Base-by-base conservation (phyloP, 2,113 vertebrate genomes). In the Syngnathus scovelli region DNA sequence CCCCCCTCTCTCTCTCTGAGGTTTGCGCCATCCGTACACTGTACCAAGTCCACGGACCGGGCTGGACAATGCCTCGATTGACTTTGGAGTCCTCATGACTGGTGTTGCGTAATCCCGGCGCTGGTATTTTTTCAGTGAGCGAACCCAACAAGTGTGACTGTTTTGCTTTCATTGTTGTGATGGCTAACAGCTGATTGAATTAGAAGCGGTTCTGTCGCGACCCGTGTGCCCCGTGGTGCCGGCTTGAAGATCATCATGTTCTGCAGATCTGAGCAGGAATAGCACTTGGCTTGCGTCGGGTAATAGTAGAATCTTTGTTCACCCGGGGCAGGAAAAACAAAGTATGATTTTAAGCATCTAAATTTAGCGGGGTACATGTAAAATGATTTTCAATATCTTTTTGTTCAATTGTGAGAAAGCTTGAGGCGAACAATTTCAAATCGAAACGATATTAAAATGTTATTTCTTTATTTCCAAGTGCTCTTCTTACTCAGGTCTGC, bases 251-350 rank as follows among this genome's bases (percentile, higher is more conserved):
- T 76, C 76, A 82, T 43, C 21, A 77, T 75, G 73, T 76, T 21
- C 71, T 81, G 70, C 63, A 78, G 78, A 88, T 84, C 82, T 75
- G 79, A 36, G 78, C 52, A 72, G 54, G 64, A 87, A 86, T 80
- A 86, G 83, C 86, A 87, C 88, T 87, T 87, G 83, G 83, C 27
- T 77, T 74, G 76, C 7, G 72, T 71, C 33, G 68, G 4, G 7
- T 6, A 41, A 68, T 49, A 52, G 58, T 61, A 23, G 3, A 43
- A 5, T 39, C 33, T 58, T 65, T 81, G 38, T 48, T 62, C 27
- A 7, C 15, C 27, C 1, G 27, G 27, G 27, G 27, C 27, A 27
- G 27, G 27, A 27, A 27, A 27, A 27, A 49, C 44, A 56, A 58
- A 1, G 21, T 46, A 1, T 11, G 18, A 67, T 63, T 68, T 6